Evolutionary conservation across 2,113 vertebrate species (phyloP), one percentile per base, ranked within the genome.

Genomic region (Chaenogobius annularis): DNA sequence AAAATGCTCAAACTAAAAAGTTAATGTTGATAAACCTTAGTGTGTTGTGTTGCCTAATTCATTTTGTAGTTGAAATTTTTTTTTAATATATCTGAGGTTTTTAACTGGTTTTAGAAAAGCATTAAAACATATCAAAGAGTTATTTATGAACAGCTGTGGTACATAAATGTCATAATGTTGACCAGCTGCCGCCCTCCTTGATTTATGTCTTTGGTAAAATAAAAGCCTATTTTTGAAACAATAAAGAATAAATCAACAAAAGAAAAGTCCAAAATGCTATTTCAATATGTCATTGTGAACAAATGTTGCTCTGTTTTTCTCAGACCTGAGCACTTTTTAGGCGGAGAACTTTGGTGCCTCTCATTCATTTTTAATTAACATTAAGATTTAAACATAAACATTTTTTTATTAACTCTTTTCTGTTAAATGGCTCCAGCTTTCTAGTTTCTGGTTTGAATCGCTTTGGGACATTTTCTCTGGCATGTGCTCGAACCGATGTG

Each of bases 291-390:
- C 11, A 40, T 65, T 43, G 56, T 54, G 20, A 7, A 71, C 22
- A 20, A 66, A 64, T 69, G 64, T 75, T n/a, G 14, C 64, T 46
- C 15, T 63, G 65, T 59, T 50, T 69, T 70, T 26, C 31, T 1
- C 13, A 58, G 68, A 50, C 66, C 40, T 63, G 73, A 67, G 56
- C 69, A 71, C 68, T 65, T 47, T n/a, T 19, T 62, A 69, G 68
- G 69, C 20, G 15, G 15, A 66, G 22, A 87, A 87, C 68, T 77
- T 83, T 79, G 72, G 56, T 68, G 73, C 77, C 56, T 40, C 15
- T 71, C 78, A 81, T 90, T 43, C 80, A 89, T 83, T 85, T 85
- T 89, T 89, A 20, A 90, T 82, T 59, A 23, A 23, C 84, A 84
- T 83, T 77, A 86, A 74, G 72, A 62, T 14, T 59, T 50, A 73